A percentile compares a stretch with the other conserved stretches of the same genome.
phyloP scores from a whole-genome alignment of 2,888 invertebrate species.

The Clitarchus hookeri region DNA sequence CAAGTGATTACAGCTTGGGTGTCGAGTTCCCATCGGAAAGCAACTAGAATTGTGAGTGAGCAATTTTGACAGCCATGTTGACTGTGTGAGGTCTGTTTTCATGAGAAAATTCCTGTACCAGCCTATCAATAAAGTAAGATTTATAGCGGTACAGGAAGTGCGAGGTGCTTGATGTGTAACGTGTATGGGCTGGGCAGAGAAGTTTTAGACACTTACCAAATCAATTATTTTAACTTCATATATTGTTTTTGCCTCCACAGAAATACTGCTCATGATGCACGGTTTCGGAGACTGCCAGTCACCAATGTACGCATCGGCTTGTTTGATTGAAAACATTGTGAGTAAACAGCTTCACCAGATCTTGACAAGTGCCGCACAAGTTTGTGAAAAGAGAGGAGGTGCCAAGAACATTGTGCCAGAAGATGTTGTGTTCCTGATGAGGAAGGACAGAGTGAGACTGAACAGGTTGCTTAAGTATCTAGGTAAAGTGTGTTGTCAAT shows the following conservation, averaged over 20 bases:
- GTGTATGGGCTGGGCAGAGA: too few species aligned
- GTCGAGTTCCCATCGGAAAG: too few species aligned
- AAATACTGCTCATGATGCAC: conserved; percentile 87
- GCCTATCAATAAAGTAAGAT: too few species aligned
- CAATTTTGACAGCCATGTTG: too few species aligned
- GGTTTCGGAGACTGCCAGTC: conserved; percentile 90
- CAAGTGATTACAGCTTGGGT: too few species aligned
- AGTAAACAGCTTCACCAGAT: conserved; percentile 79
- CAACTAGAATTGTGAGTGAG: too few species aligned
- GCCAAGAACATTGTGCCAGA: conserved; percentile 59
- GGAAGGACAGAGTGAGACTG: conserved; percentile 78
- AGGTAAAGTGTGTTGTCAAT: conserved; percentile 45
- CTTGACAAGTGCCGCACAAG: conserved; percentile 73
- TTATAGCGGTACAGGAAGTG: too few species aligned
- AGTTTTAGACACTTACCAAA: too few species aligned
- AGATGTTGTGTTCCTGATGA: conserved; percentile 81
- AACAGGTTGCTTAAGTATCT: conserved; percentile 77
- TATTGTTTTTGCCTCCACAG: conserved; percentile 53
- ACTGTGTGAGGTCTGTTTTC: too few species aligned
- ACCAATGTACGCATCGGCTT: conserved; percentile 80
- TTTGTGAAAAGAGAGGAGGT: conserved; percentile 66
- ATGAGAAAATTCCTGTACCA: too few species aligned
- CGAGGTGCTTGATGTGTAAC: too few species aligned
- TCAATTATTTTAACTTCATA: neutral
- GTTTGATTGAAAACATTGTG: conserved; percentile 81